Evolutionary conservation across 2,797 vertebrate species (phyloP).

Genomic region (Schizopygopsis pylzovi): DNA sequence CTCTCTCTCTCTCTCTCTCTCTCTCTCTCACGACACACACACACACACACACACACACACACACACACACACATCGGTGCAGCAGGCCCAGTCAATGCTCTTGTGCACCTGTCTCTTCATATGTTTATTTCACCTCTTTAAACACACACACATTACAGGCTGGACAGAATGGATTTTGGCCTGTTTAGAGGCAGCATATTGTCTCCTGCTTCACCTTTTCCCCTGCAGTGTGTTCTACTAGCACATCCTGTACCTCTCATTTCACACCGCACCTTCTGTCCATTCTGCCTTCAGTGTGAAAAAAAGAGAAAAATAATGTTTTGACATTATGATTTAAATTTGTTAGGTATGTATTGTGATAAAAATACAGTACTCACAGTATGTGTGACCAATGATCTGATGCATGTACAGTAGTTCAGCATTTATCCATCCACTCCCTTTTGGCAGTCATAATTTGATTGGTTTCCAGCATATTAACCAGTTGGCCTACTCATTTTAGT

Average conservation of each 20-base stretch:
- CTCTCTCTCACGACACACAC: neutral
- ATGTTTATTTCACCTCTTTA: constrained; percentile 30
- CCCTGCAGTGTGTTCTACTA: constrained; percentile 36
- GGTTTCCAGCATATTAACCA: constrained; percentile 7
- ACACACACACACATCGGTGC: neutral
- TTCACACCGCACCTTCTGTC: constrained; percentile 34
- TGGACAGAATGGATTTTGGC: constrained; percentile 27
- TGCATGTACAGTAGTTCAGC: neutral
- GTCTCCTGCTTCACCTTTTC: constrained; percentile 45
- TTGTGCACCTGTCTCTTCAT: constrained; percentile 22
- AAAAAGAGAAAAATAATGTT: neutral
- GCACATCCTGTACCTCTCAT: constrained; percentile 32
- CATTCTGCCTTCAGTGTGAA: neutral
- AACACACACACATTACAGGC: constrained; percentile 4
- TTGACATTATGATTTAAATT: neutral
- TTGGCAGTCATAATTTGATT: constrained; percentile 11
- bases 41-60: constrained; percentile 58
- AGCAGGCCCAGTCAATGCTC: neutral
- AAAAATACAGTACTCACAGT: neutral
- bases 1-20: neutral
- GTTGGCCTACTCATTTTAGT: neutral
- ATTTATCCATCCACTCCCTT: neutral
- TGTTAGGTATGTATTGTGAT: neutral
- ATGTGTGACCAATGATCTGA: neutral
- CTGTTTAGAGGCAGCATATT: constrained; percentile 47